Conservation (phyloP, 2,888 invertebrate genomes). For the Tribolium freemani region DNA sequence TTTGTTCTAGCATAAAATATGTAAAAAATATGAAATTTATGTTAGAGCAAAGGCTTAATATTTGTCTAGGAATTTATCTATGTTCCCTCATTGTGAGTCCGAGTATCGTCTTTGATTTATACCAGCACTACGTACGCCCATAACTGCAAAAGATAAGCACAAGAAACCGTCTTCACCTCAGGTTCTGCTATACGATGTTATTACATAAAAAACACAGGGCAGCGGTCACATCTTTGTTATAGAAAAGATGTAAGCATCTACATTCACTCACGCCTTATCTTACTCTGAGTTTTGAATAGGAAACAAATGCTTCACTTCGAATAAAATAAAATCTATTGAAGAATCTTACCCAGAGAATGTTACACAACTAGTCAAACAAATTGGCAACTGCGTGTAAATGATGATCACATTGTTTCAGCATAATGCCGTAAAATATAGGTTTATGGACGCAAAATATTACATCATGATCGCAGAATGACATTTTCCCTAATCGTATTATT, state of each 20-base stretch:
- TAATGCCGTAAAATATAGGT: neutral
- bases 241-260: neutral
- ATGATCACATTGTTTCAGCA: neutral
- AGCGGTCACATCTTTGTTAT: neutral
- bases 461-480: neutral
- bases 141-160: neutral
- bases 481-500: neutral
- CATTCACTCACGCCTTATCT: neutral
- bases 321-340: neutral
- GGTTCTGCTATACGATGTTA: neutral
- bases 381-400: neutral
- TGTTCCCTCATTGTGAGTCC: neutral
- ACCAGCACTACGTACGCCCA: neutral
- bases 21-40: too few species aligned
- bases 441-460: neutral
- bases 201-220: neutral
- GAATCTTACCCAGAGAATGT: neutral
- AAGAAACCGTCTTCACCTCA: neutral
- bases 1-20: too few species aligned
- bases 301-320: neutral
- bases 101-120: neutral
- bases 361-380: neutral
- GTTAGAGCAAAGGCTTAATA: neutral
- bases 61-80: neutral
- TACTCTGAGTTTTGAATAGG: neutral